These are phyloP conservation scores for Drosophila elegans DNA, from an alignment of 1,140 invertebrate genomes.

Conservation along the genomic window DNA sequence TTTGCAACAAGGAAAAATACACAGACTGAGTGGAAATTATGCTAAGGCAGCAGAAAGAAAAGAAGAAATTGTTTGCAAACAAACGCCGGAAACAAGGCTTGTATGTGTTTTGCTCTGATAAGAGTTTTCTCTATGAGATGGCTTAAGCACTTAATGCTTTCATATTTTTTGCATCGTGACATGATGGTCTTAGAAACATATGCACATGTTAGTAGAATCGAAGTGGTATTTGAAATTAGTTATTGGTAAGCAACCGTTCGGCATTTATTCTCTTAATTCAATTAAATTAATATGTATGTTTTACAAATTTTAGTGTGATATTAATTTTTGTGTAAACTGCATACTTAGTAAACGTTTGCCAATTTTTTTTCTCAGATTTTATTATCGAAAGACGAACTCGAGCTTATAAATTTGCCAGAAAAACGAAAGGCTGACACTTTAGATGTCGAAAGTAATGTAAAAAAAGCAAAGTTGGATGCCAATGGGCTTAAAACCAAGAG, in stretches of 20 bases:
- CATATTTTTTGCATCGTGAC: not conserved
- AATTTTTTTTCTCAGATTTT: not conserved
- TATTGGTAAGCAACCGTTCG: no score
- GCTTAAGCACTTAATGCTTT: not conserved
- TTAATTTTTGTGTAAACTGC: no score
- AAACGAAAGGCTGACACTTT: slow-evolving; percentile 44
- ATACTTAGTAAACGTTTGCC: no score
- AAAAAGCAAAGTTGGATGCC: slow-evolving; percentile 94
- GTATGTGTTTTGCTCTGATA: slow-evolving; percentile 23
- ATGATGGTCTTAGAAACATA: not conserved
- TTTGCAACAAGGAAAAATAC: slow-evolving; percentile 27
- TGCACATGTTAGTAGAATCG: no score
- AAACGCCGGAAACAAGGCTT: slow-evolving; percentile 7
- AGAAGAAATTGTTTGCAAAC: slow-evolving; percentile 23
- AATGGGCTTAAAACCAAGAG: slow-evolving; percentile 95
- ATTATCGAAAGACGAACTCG: slow-evolving; percentile 3
- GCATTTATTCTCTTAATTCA: no score
- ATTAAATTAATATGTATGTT: no score
- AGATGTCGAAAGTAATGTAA: slow-evolving; percentile 7
- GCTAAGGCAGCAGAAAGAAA: slow-evolving; percentile 35
- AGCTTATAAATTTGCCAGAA: slow-evolving; percentile 20
- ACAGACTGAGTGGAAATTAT: slow-evolving; percentile 40
- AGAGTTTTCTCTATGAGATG: slow-evolving; percentile 10
- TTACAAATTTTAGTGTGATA: no score
- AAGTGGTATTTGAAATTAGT: no score